Base-by-base conservation (phyloP, 2,113 vertebrate genomes). In the Eolophus roseicapilla region DNA sequence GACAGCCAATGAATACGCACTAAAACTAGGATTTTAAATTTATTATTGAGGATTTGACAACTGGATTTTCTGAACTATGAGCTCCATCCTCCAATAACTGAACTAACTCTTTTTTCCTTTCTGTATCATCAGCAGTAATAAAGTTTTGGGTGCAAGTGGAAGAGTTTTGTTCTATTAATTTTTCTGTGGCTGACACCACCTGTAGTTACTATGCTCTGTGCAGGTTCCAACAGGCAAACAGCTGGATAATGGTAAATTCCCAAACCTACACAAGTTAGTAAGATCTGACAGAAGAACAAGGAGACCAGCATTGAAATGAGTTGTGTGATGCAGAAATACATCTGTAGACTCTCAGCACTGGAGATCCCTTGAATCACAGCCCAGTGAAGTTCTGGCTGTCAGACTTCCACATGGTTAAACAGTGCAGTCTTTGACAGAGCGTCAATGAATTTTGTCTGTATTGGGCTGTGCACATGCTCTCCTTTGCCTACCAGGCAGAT, bases 11-110 rank as follows among this genome's bases (percentile, higher is more conserved):
- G 59, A 79, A 47, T 57, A 85, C 29, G 57, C 4, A 63, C 44
- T 79, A 79, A 94, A 85, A 44, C 65, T 21, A 49, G 63, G 57
- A 82, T 89, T 91, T 82, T 1, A 31, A 78, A 60, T 91, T 85
- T 95, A 87, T 92, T 89, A 82, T 16, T 62, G 49, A 62, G 57
- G 76, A 79, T 95, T 87, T 91, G 84, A 94, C 67, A 89, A 82
- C 44, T 49, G 43, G 91, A 92, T 88, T 94, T 94, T 64, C 63
- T 77, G 41, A 88, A 89, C 92, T 53, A 93, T 5, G 55, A 78
- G 17, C 69, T 78, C 55, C 6, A 2, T 75, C 64, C 46, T 91
- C 60, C 83, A 71, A 19, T 75, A 82, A 93, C 73, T 39, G 65
- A 81, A 52, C n/a, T 68, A 79, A 57, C 41, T 76, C 52, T 20